A percentile compares a stretch with the other conserved stretches of the same genome.
Conservation (phyloP, 2,888 invertebrate genomes). For the Pocota personata region DNA sequence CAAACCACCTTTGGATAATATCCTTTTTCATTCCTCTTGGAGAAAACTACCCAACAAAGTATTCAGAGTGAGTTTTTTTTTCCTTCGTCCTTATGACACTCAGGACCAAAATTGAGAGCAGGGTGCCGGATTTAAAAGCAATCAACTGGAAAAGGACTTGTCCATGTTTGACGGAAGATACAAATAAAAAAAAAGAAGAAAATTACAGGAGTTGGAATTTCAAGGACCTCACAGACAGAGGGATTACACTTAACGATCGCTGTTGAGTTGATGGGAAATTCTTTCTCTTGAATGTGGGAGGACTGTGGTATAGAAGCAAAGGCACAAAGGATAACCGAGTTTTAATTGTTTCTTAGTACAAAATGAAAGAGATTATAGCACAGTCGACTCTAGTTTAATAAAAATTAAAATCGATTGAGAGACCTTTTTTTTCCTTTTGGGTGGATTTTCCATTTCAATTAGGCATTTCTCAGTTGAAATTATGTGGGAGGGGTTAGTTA, state of each 20-base stretch:
- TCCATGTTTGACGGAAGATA: neutral
- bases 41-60: constrained; percentile 7
- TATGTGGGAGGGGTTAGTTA: neutral
- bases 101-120: constrained; percentile 8
- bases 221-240: constrained; percentile 16
- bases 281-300: neutral
- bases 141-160: constrained; percentile 34
- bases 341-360: constrained; percentile 30
- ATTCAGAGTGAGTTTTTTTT: constrained; percentile 1
- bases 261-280: constrained; percentile 5
- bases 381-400: neutral
- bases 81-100: neutral
- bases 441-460: constrained; percentile 1
- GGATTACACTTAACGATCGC: constrained; percentile 29
- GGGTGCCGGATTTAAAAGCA: constrained; percentile 26
- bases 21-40: neutral
- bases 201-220: constrained; percentile 4
- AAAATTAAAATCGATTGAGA: constrained; percentile 28
- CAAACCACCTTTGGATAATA: neutral
- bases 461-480: neutral
- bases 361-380: constrained; percentile 11
- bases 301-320: neutral
- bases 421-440: neutral
- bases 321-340: constrained; percentile 10
- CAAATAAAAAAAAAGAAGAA: neutral